Percentiles rank a stretch among this genome's conserved stretches.
Conservation (phyloP, 2,113 vertebrate species). For the Canis aureus region DNA sequence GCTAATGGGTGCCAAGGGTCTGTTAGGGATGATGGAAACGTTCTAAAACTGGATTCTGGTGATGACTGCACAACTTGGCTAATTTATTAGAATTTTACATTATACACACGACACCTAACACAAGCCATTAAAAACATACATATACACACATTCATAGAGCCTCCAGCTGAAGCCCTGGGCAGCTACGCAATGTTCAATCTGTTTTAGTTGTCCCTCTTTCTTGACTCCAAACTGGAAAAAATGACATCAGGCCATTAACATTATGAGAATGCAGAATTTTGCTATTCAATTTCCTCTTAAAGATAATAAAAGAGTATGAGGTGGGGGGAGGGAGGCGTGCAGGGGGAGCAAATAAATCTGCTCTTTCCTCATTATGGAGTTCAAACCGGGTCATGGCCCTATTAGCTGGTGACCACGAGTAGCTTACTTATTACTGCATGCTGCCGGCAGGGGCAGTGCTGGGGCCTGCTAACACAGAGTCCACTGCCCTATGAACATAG, state of each 20-base stretch:
- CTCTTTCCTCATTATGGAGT: conserved; percentile 74
- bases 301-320: conserved; percentile 59
- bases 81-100: not conserved
- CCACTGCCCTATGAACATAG: not conserved
- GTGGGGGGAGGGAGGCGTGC: conserved; percentile 3
- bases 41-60: not conserved
- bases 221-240: conserved; percentile 62
- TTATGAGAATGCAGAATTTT: conserved; percentile 72
- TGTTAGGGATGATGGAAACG: not conserved
- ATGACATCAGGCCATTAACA: conserved; percentile 74
- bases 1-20: not conserved
- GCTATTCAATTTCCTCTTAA: conserved; percentile 72
- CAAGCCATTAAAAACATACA: not conserved
- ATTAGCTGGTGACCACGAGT: conserved; percentile 53
- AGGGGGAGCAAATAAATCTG: conserved; percentile 66
- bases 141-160: not conserved
- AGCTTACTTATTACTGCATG: not conserved
- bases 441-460: not conserved
- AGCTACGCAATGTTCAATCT: not conserved
- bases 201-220: not conserved
- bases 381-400: conserved; percentile 60
- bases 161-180: not conserved
- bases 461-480: conserved; percentile 40
- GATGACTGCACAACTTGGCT: not conserved
- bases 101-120: not conserved